Evolutionary conservation across 2,113 vertebrate species (phyloP).

Genomic region (Patagioenas fasciata): DNA sequence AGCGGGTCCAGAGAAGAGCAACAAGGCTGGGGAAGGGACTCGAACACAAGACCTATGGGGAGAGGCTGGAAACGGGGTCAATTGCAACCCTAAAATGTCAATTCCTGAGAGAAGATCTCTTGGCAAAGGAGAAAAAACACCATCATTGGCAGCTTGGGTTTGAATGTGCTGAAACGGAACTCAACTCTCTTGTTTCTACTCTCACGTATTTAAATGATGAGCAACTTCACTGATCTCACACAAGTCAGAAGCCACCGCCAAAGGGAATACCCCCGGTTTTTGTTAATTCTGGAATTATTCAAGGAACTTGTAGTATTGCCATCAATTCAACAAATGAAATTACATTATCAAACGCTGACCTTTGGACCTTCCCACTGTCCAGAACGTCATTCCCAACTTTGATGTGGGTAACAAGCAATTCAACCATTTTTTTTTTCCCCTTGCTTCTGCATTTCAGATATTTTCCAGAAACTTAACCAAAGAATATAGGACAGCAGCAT

Average conservation of each 20-base stretch:
- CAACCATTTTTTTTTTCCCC: neutral
- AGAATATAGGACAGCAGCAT: neutral
- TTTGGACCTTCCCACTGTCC: neutral
- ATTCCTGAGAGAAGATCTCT: neutral
- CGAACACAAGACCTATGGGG: too few species aligned
- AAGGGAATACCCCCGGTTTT: neutral
- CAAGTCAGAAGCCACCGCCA: neutral
- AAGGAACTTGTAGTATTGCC: neutral
- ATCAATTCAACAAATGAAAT: neutral
- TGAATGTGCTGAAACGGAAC: neutral
- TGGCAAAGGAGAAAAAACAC: neutral
- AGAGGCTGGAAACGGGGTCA: neutral
- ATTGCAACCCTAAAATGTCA: neutral
- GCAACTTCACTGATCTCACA: accelerated
- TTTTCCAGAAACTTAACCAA: neutral
- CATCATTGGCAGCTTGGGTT: accelerated
- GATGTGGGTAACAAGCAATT: neutral
- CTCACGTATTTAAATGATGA: neutral
- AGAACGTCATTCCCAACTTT: neutral
- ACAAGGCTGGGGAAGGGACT: too few species aligned
- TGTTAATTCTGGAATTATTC: neutral
- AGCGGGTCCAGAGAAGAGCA: too few species aligned
- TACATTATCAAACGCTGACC: neutral
- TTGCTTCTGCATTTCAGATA: neutral
- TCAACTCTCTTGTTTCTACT: neutral